Evolutionary conservation across 2,113 vertebrate genomes (phyloP).

Genomic region (Brachypteracias leptosomus): DNA sequence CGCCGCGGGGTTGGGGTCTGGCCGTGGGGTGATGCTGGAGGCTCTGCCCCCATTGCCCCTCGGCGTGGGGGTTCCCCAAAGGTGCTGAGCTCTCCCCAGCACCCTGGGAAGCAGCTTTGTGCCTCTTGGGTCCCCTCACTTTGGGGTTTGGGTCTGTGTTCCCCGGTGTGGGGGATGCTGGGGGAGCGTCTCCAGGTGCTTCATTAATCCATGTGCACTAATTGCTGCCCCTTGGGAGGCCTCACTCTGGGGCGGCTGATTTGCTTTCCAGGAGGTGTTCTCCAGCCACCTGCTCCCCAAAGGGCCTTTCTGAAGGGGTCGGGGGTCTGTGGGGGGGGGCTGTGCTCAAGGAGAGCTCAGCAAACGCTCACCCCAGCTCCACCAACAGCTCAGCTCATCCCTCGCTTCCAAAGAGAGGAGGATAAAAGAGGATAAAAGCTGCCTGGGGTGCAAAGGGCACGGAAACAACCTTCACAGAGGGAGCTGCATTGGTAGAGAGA

Average conservation of each 20-base stretch:
- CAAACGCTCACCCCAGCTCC: background rate
- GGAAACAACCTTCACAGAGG: background rate
- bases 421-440: background rate
- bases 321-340: background rate
- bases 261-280: background rate
- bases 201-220: rapidly evolving
- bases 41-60: background rate
- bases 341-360: background rate
- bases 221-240: background rate
- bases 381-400: rapidly evolving
- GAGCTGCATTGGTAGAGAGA: background rate
- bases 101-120: background rate
- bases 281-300: background rate
- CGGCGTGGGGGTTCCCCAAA: rapidly evolving
- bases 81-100: background rate
- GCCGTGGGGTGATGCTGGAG: rapidly evolving
- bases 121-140: background rate
- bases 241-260: background rate
- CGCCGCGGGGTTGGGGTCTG: background rate
- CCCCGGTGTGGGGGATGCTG: background rate
- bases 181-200: background rate
- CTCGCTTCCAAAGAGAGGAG: background rate
- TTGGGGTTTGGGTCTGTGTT: too few relatives aligned
- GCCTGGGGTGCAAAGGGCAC: background rate
- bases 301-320: background rate